These are phyloP conservation scores for Leptobrachium ailaonicum DNA, from an alignment of 2,113 vertebrate genomes.

Conservation along the genomic window DNA sequence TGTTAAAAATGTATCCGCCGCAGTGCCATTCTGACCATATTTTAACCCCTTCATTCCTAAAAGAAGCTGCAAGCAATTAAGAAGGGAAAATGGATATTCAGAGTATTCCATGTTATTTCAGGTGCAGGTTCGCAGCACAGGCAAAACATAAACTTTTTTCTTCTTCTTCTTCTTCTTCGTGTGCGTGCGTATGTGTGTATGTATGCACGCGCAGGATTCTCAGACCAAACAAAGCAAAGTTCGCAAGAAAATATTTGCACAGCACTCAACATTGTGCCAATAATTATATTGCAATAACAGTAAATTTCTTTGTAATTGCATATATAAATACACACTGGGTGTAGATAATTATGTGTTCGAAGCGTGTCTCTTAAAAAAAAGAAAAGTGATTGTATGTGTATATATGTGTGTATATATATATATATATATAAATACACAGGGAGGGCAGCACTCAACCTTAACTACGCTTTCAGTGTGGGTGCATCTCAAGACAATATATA, in stretches of 20 bases:
- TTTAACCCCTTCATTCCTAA: not conserved
- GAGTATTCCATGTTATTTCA: not conserved
- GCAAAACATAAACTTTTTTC: not conserved
- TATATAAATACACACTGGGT: not conserved
- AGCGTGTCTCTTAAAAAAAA: not conserved
- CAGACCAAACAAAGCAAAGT: not conserved
- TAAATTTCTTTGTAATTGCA: not conserved
- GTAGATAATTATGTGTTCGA: not conserved
- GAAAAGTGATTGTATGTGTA: not conserved
- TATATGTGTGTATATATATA: no score
- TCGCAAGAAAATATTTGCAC: conserved; percentile 1
- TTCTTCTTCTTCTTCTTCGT: not conserved
- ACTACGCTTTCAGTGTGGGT: no score
- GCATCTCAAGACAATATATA: no score
- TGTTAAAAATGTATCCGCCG: not conserved
- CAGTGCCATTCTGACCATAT: not conserved
- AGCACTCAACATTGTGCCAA: conserved; percentile 1
- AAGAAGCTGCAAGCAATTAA: conserved; percentile 5
- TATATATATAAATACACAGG: no score
- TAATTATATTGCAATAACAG: conserved; percentile 4
- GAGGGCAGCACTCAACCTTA: no score
- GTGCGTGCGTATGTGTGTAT: no score
- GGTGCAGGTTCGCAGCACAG: not conserved
- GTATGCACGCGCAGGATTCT: not conserved
- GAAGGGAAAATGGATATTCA: not conserved